Base-by-base conservation (phyloP, 2,113 vertebrate genomes). In the Tyrannus savana region DNA sequence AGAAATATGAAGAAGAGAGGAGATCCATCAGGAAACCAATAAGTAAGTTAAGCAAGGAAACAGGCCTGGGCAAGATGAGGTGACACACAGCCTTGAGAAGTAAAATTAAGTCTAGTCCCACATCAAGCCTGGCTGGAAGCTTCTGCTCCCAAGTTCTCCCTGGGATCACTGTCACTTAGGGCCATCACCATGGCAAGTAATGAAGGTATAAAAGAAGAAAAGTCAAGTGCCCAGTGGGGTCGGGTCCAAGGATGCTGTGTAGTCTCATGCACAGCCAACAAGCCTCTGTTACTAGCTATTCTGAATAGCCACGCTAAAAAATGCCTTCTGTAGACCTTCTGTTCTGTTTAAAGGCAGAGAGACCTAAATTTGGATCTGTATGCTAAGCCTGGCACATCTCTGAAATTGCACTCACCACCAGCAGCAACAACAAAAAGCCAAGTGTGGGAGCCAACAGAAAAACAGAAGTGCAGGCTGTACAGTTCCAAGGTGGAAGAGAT, bases 401-500 rank as follows among this genome's bases (percentile, higher is more conserved):
- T 85, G 89, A 94, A 94, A 92, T 66, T 39, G 93, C 87, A n/a
- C 71, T 96, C 84, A 89, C 8, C 76, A 89, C 27, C 63, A 94
- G 64, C 62, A 92, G 87, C 59, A 94, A 47, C 73, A 91, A 59
- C 56, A 87, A 73, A 87, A 84, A 95, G 50, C 68, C 73, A 88
- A 95, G 76, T 14, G 14, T 41, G 39, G 71, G 66, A 95, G 89
- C 67, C 94, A 91, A 58, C 11, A 73, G 62, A 42, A 95, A 80
- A 44, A 55, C 41, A 68, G 63, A 91, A 89, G 71, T 3, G 68
- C 60, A 62, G 62, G 47, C 53, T 89, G 76, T 31, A 72, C 28
- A 53, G 77, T 91, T 90, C 60, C 80, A 86, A 85, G 85, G 85
- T 67, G 6, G 79, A 81, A 90, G 52, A 95, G 49, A 52, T 55